Base-by-base conservation (phyloP, 2,888 invertebrate species). In the Drosophila tanythrix region DNA sequence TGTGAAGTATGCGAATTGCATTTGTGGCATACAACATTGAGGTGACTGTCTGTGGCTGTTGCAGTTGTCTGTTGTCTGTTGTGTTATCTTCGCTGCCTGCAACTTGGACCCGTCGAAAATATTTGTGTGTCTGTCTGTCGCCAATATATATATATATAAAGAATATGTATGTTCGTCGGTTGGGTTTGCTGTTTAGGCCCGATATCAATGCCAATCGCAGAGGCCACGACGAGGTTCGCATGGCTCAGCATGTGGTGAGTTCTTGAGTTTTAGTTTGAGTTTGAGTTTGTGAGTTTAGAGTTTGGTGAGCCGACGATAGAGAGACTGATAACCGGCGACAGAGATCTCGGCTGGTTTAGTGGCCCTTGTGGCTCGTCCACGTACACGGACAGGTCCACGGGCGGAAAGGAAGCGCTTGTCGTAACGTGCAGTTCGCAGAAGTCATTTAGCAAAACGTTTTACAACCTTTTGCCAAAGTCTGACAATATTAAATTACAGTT, bases 391-490 rank as follows among this genome's bases (percentile, higher is more conserved):
- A 65, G 61, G 66, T 76, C 74, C 43, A 59, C 61, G 38, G 72
- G 35, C 31, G 29, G 38, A 56, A 60, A 63, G 71, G 63, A 43
- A 61, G 68, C 35, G 67, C 59, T 55, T 38, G 27, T 74, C 76
- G 76, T 79, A 79, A 79, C 75, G 70, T 72, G 79, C 84, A 87
- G 81, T 84, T 84, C 81, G 89, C 88, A 84, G 89, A 88, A 89
- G 88, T 88, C 90, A 89, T 88, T 90, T 89, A 89, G 85, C 83
- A 88, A 83, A 90, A 88, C 89, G 78, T 81, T 90, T 82, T 83
- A 90, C 90, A 88, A 83, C 81, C 86, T 83, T 88, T 89, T 89
- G 81, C 73, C 74, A 52, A 58, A 68, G 56, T 62, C 77, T 79
- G 88, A 82, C 89, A 88, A 88, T 88, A 89, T 88, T 88, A 83